Evolutionary conservation across 2,888 invertebrate species (phyloP), one percentile per base, ranked within the genome.

Genomic region (Diloba caeruleocephala): DNA sequence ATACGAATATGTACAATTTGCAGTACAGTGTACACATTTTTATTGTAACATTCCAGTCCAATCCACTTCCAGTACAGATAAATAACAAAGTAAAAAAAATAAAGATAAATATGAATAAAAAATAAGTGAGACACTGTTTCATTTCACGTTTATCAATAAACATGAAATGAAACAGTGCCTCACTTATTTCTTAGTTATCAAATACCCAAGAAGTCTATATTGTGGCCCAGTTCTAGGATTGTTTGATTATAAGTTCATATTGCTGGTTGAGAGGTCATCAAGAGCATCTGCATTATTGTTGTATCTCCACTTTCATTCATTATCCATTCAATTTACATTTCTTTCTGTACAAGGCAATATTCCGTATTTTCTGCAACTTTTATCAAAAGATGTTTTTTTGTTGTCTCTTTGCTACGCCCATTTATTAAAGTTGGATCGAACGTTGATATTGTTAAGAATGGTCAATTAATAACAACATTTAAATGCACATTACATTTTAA

Each of bases 261-360:
- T 53, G 33, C 41, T 56, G 38, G 41, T 33, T 42, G 36, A 49
- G 28, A 57, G 74, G 59, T 55, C 57, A 74, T 63, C 57, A 37
- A 46, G 51, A 53, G 52, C 61, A 70, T 66, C 60, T 60, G 26
- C 51, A 44, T 60, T 52, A 58, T 70, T 62, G 45, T 68, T 45
- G 67, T 45, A 36, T 48, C 39, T 48, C 37, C 46, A 50, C 38
- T 52, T 60, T 50, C 52, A 68, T 71, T 70, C 46, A 70, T 48
- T 58, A 33, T 55, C 42, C 37, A 48, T 58, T 55, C 39, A 50
- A 69, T 63, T 53, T 55, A 41, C 49, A 34, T 48, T 82, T 76
- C 60, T 71, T 63, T 69, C 50, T 63, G 63, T 62, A 46, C 64
- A 74, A 71, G 56, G 61, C 58, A 69, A 72, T 72, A 71, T 78